These are phyloP conservation scores for Lophura nycthemera DNA, from an alignment of 2,113 vertebrate genomes.

Conservation along the genomic window DNA sequence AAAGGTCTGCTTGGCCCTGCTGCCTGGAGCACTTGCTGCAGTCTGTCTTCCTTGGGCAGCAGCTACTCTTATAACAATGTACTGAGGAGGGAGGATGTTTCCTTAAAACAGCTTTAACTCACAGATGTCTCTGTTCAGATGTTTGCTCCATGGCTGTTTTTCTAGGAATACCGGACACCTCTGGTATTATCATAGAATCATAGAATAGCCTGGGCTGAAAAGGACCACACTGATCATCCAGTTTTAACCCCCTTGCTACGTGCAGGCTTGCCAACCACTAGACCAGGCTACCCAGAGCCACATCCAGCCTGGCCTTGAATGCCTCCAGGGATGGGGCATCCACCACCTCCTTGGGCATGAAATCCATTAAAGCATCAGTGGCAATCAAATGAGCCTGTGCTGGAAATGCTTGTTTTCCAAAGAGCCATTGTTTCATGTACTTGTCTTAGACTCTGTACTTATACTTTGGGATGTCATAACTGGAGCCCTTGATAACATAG, in stretches of 20 bases:
- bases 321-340: too few relatives aligned
- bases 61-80: neutral
- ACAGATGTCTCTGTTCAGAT: neutral
- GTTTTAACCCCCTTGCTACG: too few relatives aligned
- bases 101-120: neutral
- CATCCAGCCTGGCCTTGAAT: too few relatives aligned
- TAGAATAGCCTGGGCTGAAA: too few relatives aligned
- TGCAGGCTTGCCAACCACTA: too few relatives aligned
- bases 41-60: neutral
- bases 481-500: neutral
- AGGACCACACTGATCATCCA: too few relatives aligned
- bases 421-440: neutral
- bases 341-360: neutral
- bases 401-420: neutral
- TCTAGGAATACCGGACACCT: neutral
- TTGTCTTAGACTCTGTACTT: neutral
- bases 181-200: neutral
- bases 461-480: neutral
- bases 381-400: neutral
- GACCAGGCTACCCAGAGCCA: too few relatives aligned
- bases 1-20: neutral
- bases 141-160: neutral
- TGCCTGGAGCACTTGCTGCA: neutral
- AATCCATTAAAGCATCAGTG: neutral
- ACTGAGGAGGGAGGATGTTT: neutral